Evolutionary conservation across 2,888 invertebrate species (phyloP).

Genomic region (Isotomurus palustris): DNA sequence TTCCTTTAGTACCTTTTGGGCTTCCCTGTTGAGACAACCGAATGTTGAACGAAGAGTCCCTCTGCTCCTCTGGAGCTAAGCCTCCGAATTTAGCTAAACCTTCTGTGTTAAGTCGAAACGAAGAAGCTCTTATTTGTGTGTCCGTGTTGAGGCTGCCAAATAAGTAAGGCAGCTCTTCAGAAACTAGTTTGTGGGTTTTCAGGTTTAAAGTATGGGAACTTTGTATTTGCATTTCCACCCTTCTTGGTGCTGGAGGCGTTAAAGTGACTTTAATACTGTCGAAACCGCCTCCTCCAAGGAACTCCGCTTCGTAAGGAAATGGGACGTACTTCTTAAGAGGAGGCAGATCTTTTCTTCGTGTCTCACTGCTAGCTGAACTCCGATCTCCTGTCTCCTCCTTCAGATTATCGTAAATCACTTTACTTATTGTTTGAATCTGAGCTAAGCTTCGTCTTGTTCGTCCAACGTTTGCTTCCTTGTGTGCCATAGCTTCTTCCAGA

Average conservation of each 20-base stretch:
- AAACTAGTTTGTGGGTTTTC: constrained; percentile 1
- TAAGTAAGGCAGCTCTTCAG: constrained; percentile 6
- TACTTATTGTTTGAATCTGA: constrained; percentile 11
- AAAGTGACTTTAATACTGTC: background rate
- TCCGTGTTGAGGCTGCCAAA: constrained; percentile 9
- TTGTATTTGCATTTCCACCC: too few relatives aligned
- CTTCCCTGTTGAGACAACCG: constrained; percentile 7
- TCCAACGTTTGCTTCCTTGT: constrained; percentile 10
- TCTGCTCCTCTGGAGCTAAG: constrained; percentile 3
- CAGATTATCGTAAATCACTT: constrained; percentile 11
- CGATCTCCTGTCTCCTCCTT: too few relatives aligned
- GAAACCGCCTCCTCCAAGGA: constrained; percentile 15
- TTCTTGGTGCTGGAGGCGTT: background rate
- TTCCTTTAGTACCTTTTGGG: background rate
- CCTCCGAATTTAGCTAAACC: constrained; percentile 15
- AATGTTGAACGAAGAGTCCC: constrained; percentile 12
- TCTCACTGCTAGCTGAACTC: background rate
- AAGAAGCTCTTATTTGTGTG: constrained; percentile 6
- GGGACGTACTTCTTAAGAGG: constrained; percentile 17
- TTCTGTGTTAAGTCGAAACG: constrained; percentile 9
- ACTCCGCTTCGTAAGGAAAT: constrained; percentile 20
- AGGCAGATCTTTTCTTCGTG: constrained; percentile 5
- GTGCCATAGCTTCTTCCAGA: constrained; percentile 16
- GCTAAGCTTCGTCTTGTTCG: constrained; percentile 13
- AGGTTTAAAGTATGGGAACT: background rate